Base-by-base conservation (phyloP, 2,888 invertebrate genomes). In the Anthophora plumipes region DNA sequence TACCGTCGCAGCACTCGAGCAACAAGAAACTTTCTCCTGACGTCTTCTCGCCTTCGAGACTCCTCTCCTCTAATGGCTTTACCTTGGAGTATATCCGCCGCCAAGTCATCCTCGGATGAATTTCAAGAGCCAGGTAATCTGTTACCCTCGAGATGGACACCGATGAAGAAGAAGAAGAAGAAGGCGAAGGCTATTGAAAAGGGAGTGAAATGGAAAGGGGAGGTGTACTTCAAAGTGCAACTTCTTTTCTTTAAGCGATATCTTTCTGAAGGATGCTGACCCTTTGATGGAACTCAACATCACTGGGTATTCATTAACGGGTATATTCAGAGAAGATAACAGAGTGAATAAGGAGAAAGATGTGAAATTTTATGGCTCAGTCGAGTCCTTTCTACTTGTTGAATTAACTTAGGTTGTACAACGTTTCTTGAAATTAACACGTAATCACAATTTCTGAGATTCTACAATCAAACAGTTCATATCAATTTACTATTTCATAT, bases 91-190 rank as follows among this genome's bases (percentile, higher is more conserved):
- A 75, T 64, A 79, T 83, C 71, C 71, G 50, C 50, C 71, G 59
- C 31, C 54, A 48, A 83, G 83, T 79, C 83, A 75, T 83, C 78
- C 66, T 50, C 64, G 60, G 83, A 60, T 83, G 79, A 83, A 83
- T 83, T 79, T 66, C 67, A 41, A 74, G 55, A 52, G 72, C 41
- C 59, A 7, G 61, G 61, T 82, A 85, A 85, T 86, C 72, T 61
- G 77, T 78, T 77, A 70, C 68, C 55, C 37, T 63, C 37, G 63
- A 25, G 69, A 71, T 59, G 61, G 69, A 55, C 46, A 31, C n/a
- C 37, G 41, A 80, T 43, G 50, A 7, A 59, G 55, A 59, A 41
- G 14, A 20, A 17, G 20, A 39, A 52, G 17, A 48, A 43, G n/a
- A n/a, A n/a, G n/a, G n/a, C n/a, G n/a, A n/a, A n/a, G n/a, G 41